Conservation (phyloP, 2,113 vertebrate species). For the Plecturocebus donacophilus region DNA sequence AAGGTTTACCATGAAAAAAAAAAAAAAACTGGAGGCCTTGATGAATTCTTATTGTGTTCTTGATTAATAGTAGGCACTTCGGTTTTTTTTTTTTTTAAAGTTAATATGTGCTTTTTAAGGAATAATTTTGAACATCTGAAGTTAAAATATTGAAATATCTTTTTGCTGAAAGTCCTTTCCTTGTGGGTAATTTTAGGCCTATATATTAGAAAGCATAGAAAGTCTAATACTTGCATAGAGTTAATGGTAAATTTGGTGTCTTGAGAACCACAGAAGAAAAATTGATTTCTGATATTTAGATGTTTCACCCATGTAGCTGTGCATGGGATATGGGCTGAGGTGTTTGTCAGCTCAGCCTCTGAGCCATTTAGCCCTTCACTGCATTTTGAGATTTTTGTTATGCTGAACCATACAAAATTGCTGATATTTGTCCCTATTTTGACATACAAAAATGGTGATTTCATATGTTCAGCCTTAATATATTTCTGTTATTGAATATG, state of each 20-base stretch:
- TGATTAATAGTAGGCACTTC: neutral
- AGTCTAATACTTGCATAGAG: neutral
- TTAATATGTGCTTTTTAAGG: neutral
- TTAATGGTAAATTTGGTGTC: constrained; percentile 4
- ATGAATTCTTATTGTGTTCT: neutral
- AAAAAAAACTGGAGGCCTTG: neutral
- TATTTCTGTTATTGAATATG: neutral
- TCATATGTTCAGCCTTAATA: neutral
- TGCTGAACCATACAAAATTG: neutral
- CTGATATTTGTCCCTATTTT: neutral
- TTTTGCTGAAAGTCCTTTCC: neutral
- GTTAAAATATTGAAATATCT: neutral
- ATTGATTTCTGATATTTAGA: neutral
- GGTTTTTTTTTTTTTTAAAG: neutral
- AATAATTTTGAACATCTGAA: constrained; percentile 14
- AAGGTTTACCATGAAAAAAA: neutral
- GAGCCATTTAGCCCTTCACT: neutral
- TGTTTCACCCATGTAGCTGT: neutral
- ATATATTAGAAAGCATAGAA: neutral
- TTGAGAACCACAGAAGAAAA: constrained; percentile 19
- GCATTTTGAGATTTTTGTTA: constrained; percentile 4
- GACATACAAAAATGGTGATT: neutral
- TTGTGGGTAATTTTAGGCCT: neutral
- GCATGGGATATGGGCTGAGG: neutral
- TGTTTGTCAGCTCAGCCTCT: neutral